Conservation (phyloP, 2,113 vertebrate species). For the Menidia beryllina region DNA sequence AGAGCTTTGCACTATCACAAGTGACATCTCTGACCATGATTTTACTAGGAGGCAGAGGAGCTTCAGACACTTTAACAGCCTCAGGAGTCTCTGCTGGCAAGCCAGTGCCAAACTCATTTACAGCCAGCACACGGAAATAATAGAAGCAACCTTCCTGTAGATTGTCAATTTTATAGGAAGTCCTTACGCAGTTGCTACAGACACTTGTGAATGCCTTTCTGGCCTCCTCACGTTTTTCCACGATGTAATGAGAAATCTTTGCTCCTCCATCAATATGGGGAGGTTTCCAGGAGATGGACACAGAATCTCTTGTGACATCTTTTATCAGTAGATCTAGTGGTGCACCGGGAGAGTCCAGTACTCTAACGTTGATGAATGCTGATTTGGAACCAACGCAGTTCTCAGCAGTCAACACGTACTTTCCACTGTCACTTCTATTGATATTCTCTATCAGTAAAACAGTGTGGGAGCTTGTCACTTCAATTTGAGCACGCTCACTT, state of each 20-base stretch:
- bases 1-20: conserved; percentile 86
- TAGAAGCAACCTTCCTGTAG: conserved; percentile 95
- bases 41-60: conserved; percentile 91
- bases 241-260: conserved; percentile 94
- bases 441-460: conserved; percentile 96
- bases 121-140: conserved; percentile 94
- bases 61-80: conserved; percentile 91
- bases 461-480: conserved; percentile 92
- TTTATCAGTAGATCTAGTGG: conserved; percentile 89
- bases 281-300: conserved; percentile 91
- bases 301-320: conserved; percentile 93
- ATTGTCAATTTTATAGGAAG: conserved; percentile 91
- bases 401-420: conserved; percentile 92
- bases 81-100: conserved; percentile 87
- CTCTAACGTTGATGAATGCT: conserved; percentile 94
- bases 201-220: conserved; percentile 94
- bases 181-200: conserved; percentile 92
- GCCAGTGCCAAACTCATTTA: conserved; percentile 94
- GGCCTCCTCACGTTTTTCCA: conserved; percentile 95
- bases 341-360: conserved; percentile 94
- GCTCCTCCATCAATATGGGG: conserved; percentile 96
- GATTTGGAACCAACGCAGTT: conserved; percentile 94
- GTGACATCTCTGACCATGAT: conserved; percentile 90
- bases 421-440: conserved; percentile 93
- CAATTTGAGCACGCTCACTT: conserved; percentile 90